Conservation (phyloP, 53 echinoderm and acorn worm species). For the Glandiceps talaboti region DNA sequence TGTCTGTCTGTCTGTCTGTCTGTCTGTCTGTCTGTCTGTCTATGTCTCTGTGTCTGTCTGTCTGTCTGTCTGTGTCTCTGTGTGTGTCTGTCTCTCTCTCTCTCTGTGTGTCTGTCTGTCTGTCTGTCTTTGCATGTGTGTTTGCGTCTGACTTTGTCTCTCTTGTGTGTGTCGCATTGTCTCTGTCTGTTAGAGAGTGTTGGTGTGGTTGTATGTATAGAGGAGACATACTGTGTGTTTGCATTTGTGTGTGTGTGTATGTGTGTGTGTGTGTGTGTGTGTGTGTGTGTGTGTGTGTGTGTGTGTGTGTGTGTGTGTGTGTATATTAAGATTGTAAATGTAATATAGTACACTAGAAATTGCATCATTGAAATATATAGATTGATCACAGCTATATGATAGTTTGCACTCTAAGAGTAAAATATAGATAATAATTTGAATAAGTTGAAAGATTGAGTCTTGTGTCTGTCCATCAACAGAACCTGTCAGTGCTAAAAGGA, state of each 20-base stretch:
- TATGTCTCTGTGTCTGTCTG: not conserved
- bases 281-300: not conserved
- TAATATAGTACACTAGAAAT: too few species aligned
- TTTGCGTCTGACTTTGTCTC: not conserved
- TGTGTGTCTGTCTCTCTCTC: not conserved
- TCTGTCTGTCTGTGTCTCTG: not conserved
- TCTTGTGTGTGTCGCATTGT: too few species aligned
- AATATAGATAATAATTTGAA: too few species aligned
- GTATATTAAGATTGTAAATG: too few species aligned
- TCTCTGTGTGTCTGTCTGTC: not conserved
- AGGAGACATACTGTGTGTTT: not conserved
- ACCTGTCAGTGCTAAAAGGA: slow-evolving; percentile 1
- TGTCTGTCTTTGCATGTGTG: not conserved
- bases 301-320: too few species aligned
- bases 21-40: not conserved
- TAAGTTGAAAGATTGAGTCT: too few species aligned
- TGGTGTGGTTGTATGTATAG: not conserved
- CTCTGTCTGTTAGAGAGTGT: not conserved
- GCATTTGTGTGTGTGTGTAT: not conserved
- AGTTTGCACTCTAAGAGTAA: too few species aligned
- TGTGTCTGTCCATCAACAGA: too few species aligned
- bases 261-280: not conserved
- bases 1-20: not conserved
- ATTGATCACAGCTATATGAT: too few species aligned
- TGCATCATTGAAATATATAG: too few species aligned